A percentile compares a stretch with the other conserved stretches of the same genome.
phyloP scores from a whole-genome alignment of 2,113 vertebrate species.

The Odobenus rosmarus region DNA sequence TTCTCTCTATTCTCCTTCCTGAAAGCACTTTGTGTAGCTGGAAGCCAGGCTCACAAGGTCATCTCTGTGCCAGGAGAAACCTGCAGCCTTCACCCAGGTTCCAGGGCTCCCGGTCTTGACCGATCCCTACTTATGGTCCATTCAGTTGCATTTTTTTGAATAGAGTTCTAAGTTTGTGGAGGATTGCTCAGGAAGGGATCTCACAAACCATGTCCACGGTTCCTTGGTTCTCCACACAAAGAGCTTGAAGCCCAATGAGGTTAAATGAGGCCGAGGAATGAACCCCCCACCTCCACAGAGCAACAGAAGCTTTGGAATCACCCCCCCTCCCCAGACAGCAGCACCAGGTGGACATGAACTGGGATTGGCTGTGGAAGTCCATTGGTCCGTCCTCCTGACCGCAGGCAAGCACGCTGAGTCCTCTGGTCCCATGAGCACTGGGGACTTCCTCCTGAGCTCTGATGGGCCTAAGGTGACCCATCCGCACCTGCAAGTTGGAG shows the following conservation, averaged over 20 bases:
- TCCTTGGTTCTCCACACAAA: not conserved
- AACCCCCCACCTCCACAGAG: rapidly evolving
- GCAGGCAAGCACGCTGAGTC: not conserved
- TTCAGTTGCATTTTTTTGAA: not conserved
- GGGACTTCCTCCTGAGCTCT: not conserved
- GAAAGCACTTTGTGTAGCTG: too few relatives aligned
- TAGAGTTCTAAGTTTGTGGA: not conserved
- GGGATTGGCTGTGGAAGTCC: not conserved
- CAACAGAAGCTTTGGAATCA: not conserved
- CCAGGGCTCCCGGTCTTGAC: rapidly evolving
- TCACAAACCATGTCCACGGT: rapidly evolving
- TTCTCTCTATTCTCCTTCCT: not conserved
- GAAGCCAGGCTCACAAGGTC: not conserved
- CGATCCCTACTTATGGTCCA: rapidly evolving
- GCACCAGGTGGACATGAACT: not conserved
- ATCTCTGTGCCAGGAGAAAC: rapidly evolving
- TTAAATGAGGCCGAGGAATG: rapidly evolving
- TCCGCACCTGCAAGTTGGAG: not conserved
- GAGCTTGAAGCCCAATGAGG: not conserved
- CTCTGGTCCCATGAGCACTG: not conserved
- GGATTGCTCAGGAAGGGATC: not conserved
- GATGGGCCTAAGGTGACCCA: not conserved
- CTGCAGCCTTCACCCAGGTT: rapidly evolving
- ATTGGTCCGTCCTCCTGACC: not conserved
- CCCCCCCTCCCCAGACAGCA: not conserved